Conservation (phyloP, 2,113 vertebrate species). For the Eublepharis macularius region DNA sequence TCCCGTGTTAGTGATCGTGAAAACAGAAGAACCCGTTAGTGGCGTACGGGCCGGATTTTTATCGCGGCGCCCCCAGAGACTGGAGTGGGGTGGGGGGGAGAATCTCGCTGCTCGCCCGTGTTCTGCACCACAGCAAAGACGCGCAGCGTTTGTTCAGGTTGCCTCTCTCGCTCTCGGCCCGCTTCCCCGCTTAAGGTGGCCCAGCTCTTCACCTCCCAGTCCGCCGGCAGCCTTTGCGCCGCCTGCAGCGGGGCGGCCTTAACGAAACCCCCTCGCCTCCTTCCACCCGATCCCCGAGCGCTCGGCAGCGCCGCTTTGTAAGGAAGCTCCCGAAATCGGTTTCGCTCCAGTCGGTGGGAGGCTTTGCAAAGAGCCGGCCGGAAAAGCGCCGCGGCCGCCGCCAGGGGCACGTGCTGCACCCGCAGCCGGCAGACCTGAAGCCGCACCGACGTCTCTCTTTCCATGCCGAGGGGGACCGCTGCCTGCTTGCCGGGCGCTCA, state of each 20-base stretch:
- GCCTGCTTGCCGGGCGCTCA: background rate
- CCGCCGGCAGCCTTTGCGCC: constrained; percentile 19
- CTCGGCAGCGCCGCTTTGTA: constrained; percentile 40
- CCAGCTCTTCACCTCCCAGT: constrained; percentile 15
- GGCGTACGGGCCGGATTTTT: background rate
- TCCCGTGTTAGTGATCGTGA: background rate
- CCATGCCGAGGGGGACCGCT: background rate
- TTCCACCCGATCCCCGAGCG: constrained; percentile 16
- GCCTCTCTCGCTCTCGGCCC: background rate
- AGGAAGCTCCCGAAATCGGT: background rate
- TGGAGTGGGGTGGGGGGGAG: background rate
- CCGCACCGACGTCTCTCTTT: background rate
- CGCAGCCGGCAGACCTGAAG: background rate
- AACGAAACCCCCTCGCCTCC: constrained; percentile 31
- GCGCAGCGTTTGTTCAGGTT: background rate
- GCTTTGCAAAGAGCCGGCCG: background rate
- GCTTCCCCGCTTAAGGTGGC: constrained; percentile 59
- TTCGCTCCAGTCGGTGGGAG: background rate
- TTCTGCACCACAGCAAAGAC: background rate
- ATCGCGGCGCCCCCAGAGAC: background rate
- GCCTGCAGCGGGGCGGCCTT: constrained; percentile 47
- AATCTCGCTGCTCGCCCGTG: background rate
- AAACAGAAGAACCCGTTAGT: background rate
- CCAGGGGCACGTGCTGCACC: background rate
- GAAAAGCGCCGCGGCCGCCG: background rate